A percentile compares a stretch with the other conserved stretches of the same genome.
phyloP scores from a whole-genome alignment of 2,888 invertebrate species.

The Orchestes rusci region DNA sequence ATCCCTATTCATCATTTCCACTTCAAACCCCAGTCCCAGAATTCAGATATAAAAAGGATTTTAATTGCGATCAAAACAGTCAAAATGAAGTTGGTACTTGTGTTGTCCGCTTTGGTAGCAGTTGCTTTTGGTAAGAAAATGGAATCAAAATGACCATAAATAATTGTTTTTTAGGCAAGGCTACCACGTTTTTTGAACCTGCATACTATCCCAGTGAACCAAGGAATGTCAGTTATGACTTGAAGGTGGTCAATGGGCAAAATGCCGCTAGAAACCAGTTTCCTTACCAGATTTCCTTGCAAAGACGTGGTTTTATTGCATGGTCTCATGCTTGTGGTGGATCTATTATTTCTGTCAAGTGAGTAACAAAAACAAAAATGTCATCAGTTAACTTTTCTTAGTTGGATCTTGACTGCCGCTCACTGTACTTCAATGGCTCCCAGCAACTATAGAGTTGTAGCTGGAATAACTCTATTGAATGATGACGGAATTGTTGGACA shows the following conservation, averaged over 20 bases:
- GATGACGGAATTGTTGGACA: slow-evolving; percentile 14
- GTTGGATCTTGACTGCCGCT: slow-evolving; percentile 10
- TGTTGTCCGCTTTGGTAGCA: slow-evolving; percentile 31
- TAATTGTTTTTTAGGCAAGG: neutral
- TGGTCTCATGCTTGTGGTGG: slow-evolving; percentile 41
- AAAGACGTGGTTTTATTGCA: slow-evolving; percentile 38
- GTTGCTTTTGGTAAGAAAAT: slow-evolving; percentile 26
- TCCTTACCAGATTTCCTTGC: slow-evolving; percentile 47
- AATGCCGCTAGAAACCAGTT: slow-evolving; percentile 44
- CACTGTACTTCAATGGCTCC: slow-evolving; percentile 5
- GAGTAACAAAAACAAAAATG: no score
- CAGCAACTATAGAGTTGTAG: slow-evolving; percentile 26
- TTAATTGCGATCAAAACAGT: no score
- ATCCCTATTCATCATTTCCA: no score
- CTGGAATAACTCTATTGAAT: slow-evolving; percentile 29
- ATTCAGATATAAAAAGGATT: no score
- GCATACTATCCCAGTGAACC: neutral
- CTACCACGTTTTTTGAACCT: neutral
- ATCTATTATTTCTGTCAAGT: slow-evolving; percentile 25
- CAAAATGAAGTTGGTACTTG: slow-evolving; percentile 7
- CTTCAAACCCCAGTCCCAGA: no score
- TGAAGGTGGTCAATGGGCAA: slow-evolving; percentile 44
- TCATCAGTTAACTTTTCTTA: no score
- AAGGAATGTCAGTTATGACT: neutral
- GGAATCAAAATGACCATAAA: neutral